Evolutionary conservation across 2,113 vertebrate species (phyloP), one percentile per base, ranked within the genome.

Genomic region (Lycaon pictus): DNA sequence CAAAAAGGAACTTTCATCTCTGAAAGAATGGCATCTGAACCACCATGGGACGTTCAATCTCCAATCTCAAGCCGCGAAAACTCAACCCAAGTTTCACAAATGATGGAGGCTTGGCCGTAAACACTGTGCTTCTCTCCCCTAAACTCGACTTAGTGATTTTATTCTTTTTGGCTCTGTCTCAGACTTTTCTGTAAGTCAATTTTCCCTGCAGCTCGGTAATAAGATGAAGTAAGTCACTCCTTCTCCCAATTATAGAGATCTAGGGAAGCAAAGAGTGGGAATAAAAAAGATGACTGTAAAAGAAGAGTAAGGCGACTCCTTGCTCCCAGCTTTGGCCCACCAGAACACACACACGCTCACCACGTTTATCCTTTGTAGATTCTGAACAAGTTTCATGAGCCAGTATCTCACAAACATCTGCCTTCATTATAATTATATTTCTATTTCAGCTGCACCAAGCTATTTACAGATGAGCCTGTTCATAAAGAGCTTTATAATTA

Each of bases 401-500:
- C 97, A 99, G 98, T 98, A 98, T 99, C 98, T 98, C 98, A 98
- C 98, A 99, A 99, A 99, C 99, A 99, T 99, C 99, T 99, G 99
- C 99, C 98, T 99, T 98, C 99, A 98, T 98, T 99, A 99, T 99
- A 99, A 99, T 99, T 99, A 99, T 99, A 99, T 99, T 99, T 99
- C 99, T 99, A 99, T 99, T 99, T 99, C 99, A 99, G 99, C 99
- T 99, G 99, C 98, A 99, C 98, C 98, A 98, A 98, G 99, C 99
- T 99, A 99, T 99, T 99, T 99, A 99, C 99, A 99, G 99, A 99
- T 98, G 98, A 99, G 98, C 98, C 98, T 99, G 98, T 99, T 99
- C 99, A 98, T 99, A 99, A 99, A 99, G 98, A 99, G 98, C 99
- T 99, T 99, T 99, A 99, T 99, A 99, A 99, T 99, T 99, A 99